Evolutionary conservation across 2,797 vertebrate genomes (phyloP), one percentile per base, ranked within the genome.

Genomic region (Alectoris magna): DNA sequence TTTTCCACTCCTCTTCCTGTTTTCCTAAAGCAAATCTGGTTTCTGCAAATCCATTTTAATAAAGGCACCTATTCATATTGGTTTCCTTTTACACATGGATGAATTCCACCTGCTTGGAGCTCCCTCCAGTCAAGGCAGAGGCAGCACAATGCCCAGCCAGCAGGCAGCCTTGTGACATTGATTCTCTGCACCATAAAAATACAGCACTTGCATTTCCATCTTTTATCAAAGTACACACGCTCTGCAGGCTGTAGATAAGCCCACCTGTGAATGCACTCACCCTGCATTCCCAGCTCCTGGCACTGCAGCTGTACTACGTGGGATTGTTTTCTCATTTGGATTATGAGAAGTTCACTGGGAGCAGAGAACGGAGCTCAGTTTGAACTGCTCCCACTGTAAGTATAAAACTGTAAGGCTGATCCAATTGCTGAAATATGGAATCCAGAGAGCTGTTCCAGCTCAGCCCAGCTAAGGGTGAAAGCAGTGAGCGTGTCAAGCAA

Each of bases 31-130:
- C 64, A 87, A 71, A 84, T 93, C 88, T 92, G 92, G 76, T 93
- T 92, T 71, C 82, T 82, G 87, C 64, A 91, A 93, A 86, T 68
- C 49, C 64, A 51, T 95, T 94, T 96, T 82, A 84, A 86, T 84
- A 88, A 87, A 62, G 90, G 91, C 77, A 94, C 70, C 87, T 91
- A 95, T 95, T 95, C 90, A 95, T 76, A 88, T 87, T 41, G 44
- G 51, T 67, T 96, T 96, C 91, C 92, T 91, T 87, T 69, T 80
- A 71, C 78, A 74, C 69, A 66, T 2, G 75, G 88, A 92, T 81
- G 76, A 89, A 91, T 91, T 87, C 79, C 87, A 95, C 94, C 95
- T 96, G 94, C 91, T 89, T 83, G 88, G 90, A 86, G 67, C 36
- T 67, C 70, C 43, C 69, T 92, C 69, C 80, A 29, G 15, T 75